Base-by-base conservation (phyloP, 2,113 vertebrate species). In the Chlamydotis undulata region DNA sequence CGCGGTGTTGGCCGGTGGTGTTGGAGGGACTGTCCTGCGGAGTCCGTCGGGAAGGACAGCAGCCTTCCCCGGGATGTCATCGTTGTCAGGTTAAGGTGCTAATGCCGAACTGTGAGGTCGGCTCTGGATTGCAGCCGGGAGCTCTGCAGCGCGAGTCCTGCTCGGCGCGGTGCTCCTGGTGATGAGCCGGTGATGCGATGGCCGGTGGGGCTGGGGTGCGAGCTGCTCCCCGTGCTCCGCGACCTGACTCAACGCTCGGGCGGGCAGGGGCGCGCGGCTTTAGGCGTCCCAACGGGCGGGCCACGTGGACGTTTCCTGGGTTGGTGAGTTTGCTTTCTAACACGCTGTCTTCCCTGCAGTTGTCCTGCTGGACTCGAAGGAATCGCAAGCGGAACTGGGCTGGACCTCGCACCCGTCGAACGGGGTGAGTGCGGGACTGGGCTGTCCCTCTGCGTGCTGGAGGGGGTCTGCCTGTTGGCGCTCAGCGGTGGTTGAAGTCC, bases 331-430 rank as follows among this genome's bases (percentile, higher is more conserved):
- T n/a, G 41, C 52, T 49, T 35, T 43, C 41, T 93, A 14, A 84
- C 7, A 3, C 3, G 17, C 74, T 21, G 17, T 75, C 18, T 83
- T 71, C 73, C 61, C 67, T 41, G 50, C 92, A 99, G 99, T 99
- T 91, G 97, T 99, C 93, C 98, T 99, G 76, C 98, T 99, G 98
- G 99, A 99, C 97, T 99, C 99, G 14, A 99, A 99, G 97, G 99
- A 99, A 83, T 99, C 99, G 3, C 99, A 99, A 93, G 99, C 99
- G 2, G 99, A 99, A 94, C 96, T 99, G 91, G 99, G 99, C 84
- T 99, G 99, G 99, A 99, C 99, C 15, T 98, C 99, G 1, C 98
- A 98, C 88, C 99, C 99, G 1, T 98, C 98, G 6, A 99, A 99
- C 31, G 99, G 99, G 97, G 99, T 99, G 97, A 98, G 95, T 10